These are phyloP conservation scores for Vipera ursinii DNA, from an alignment of 2,797 vertebrate species.

Conservation along the genomic window DNA sequence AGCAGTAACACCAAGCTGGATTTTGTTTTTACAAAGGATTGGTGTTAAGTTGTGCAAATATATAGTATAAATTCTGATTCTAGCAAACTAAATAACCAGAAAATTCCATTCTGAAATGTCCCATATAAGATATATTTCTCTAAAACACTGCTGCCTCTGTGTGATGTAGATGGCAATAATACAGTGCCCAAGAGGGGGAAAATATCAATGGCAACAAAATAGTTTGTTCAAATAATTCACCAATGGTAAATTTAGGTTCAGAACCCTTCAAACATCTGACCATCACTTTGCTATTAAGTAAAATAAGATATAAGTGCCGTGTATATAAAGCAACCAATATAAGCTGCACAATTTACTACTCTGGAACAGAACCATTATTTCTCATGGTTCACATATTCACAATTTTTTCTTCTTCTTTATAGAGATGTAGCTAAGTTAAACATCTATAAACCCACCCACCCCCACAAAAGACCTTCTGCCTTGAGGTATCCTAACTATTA, in stretches of 20 bases:
- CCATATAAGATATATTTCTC: not conserved
- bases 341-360: fast-evolving
- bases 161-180: not conserved
- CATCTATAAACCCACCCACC: not conserved
- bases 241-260: not conserved
- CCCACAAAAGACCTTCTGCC: not conserved
- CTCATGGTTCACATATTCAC: not conserved
- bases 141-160: not conserved
- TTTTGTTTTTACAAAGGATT: not conserved
- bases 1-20: not conserved
- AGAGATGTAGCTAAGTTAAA: not conserved
- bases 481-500: not conserved
- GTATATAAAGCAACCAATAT: constrained; percentile 1
- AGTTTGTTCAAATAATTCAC: not conserved
- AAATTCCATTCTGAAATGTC: not conserved
- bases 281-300: not conserved
- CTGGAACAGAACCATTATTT: not conserved
- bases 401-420: not conserved
- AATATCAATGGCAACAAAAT: not conserved
- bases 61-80: not conserved
- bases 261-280: not conserved
- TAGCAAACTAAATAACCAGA: constrained; percentile 5
- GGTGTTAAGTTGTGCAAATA: not conserved
- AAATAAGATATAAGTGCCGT: not conserved
- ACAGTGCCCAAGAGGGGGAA: not conserved